These are phyloP conservation scores for Masticophis lateralis DNA, from an alignment of 2,797 vertebrate genomes.

Conservation along the genomic window DNA sequence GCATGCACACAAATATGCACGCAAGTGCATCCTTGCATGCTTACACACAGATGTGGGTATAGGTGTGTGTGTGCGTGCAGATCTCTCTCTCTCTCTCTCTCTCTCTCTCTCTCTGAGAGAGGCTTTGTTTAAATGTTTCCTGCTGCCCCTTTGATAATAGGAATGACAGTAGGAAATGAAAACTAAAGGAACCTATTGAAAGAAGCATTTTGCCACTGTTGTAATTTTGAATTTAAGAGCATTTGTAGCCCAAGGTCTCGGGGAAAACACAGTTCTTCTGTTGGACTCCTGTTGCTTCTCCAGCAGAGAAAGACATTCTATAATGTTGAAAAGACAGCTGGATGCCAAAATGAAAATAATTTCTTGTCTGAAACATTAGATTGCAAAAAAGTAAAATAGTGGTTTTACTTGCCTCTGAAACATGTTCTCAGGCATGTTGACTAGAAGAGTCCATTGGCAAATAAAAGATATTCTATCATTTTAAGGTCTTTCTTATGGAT, in stretches of 20 bases:
- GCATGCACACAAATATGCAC: accelerated
- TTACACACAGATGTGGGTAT: background rate
- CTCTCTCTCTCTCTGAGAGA: too few relatives aligned
- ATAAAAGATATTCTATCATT: background rate
- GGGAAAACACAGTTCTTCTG: conserved; percentile 63
- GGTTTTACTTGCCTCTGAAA: conserved; percentile 22
- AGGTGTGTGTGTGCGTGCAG: background rate
- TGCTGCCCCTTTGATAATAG: conserved; percentile 59
- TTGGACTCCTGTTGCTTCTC: conserved; percentile 63
- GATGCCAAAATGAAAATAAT: conserved; percentile 58
- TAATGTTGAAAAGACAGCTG: conserved; percentile 55
- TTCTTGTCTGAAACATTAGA: conserved; percentile 57
- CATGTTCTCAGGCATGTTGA: conserved; percentile 35
- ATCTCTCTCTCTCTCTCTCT: too few relatives aligned
- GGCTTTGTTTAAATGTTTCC: conserved; percentile 44
- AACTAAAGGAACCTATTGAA: conserved; percentile 65
- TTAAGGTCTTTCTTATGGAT: background rate
- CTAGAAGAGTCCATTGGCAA: background rate
- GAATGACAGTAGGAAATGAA: conserved; percentile 56
- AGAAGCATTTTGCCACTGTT: conserved; percentile 63
- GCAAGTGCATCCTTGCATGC: background rate
- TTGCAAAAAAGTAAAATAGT: conserved; percentile 45
- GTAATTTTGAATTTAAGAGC: conserved; percentile 66
- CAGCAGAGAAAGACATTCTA: conserved; percentile 56
- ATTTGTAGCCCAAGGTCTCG: conserved; percentile 59